Evolutionary conservation across 2,888 invertebrate species (phyloP).

Genomic region (Drosophila formosana): DNA sequence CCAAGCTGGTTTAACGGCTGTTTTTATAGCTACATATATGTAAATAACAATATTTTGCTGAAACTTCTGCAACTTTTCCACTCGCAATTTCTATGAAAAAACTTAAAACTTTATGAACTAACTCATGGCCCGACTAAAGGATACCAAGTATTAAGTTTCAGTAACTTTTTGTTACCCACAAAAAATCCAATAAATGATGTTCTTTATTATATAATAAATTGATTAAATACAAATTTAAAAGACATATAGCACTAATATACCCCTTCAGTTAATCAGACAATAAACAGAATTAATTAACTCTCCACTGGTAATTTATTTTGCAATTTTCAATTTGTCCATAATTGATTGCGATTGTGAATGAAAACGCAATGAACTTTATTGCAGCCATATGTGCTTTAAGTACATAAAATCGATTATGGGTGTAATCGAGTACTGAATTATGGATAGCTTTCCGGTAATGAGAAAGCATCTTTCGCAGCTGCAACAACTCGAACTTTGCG

Average conservation of each 20-base stretch:
- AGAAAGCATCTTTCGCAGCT: constrained; percentile 1
- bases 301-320: neutral
- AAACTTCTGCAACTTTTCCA: no score
- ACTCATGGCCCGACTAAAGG: neutral
- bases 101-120: neutral
- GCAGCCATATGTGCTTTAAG: neutral
- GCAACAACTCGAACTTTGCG: neutral
- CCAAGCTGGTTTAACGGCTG: neutral
- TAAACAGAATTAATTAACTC: neutral
- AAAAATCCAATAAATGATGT: no score
- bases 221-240: no score
- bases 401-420: constrained; percentile 1
- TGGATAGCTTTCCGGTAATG: neutral
- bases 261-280: no score
- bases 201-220: no score
- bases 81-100: neutral
- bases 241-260: no score
- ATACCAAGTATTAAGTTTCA: neutral
- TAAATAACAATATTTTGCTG: constrained; percentile 1
- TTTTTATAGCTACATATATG: neutral
- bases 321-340: neutral
- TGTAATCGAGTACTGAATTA: neutral
- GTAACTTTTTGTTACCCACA: no score
- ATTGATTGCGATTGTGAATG: constrained; percentile 12
- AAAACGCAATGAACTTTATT: constrained; percentile 13